Base-by-base conservation (phyloP, 2,888 invertebrate genomes). In the Deilephila elpenor region DNA sequence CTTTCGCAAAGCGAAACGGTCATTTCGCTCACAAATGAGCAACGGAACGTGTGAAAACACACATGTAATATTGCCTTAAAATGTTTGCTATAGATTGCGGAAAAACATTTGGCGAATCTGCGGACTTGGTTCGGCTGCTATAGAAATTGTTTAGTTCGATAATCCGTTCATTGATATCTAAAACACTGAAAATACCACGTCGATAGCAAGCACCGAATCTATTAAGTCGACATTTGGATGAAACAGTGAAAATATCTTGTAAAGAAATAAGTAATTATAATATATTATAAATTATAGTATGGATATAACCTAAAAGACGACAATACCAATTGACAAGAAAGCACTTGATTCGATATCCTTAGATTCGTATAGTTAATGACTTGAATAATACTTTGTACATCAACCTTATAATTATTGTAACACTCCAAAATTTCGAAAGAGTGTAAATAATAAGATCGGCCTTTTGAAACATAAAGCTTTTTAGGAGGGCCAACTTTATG, bases 11-110 rank as follows among this genome's bases (percentile, higher is more conserved):
- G 14, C 19, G 32, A 61, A 64, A 64, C 20, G 34, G 64, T 56
- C 56, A 62, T 62, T 59, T 64, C 20, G 64, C 37, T 25, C 14
- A 44, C 44, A 67, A 67, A 44, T 67, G 44, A 44, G 44, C 44
- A 67, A 14, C 4, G 44, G 44, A 67, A 44, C 44, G 64, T 44
- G 20, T 20, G 44, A 67, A 44, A 64, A 37, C 37, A 34, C 19
- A 56, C 53, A 56, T n/a, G 56, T 56, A 56, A 56, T 56, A 56
- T 56, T n/a, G 56, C 56, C n/a, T n/a, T 56, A n/a, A n/a, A 56
- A 56, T 17, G 56, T n/a, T 56, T 17, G 56, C 19, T 5, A 56
- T 56, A 56, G 56, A 56, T n/a, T 56, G 56, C 56, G 56, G 56
- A n/a, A 17, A 56, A 56, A 56, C 56, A 3, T n/a, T 56, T 6